Percentiles rank a stretch among this genome's conserved stretches.
phyloP scores from a whole-genome alignment of 2,113 vertebrate genomes.

The Murina feae region DNA sequence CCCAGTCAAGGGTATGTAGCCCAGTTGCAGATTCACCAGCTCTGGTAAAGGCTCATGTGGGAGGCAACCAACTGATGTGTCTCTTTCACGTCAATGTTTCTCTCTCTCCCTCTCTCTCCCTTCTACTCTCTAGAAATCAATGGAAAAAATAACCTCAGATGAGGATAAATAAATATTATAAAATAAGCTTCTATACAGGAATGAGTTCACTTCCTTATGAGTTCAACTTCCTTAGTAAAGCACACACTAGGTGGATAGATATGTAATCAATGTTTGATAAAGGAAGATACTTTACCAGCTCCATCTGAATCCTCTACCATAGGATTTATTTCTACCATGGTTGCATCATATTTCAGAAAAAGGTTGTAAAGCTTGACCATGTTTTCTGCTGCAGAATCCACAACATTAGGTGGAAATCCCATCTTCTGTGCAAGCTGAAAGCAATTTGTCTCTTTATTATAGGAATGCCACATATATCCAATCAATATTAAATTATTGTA shows the following conservation, averaged over 20 bases:
- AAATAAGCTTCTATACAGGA: not conserved
- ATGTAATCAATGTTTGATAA: not conserved
- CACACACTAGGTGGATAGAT: not conserved
- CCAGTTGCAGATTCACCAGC: no score
- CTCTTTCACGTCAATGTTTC: no score
- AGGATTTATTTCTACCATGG: slow-evolving; percentile 98
- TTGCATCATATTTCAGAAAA: slow-evolving; percentile 97
- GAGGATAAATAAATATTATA: not conserved
- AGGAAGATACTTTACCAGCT: slow-evolving; percentile 84
- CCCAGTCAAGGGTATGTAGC: no score
- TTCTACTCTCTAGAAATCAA: no score
- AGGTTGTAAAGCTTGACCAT: slow-evolving; percentile 96
- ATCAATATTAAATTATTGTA: not conserved
- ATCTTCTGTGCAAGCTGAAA: slow-evolving; percentile 94
- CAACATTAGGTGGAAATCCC: slow-evolving; percentile 91
- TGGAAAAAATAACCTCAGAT: no score
- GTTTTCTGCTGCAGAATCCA: slow-evolving; percentile 93
- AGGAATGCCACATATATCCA: not conserved
- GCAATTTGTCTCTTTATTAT: slow-evolving; percentile 47
- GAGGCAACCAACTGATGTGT: no score
- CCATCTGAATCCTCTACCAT: slow-evolving; percentile 98
- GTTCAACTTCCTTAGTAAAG: not conserved
- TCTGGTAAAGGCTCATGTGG: no score
- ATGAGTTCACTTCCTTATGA: not conserved
- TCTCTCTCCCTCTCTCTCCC: no score